A percentile compares a stretch with the other conserved stretches of the same genome.
Evolutionary conservation across 1,140 invertebrate genomes (phyloP).

Genomic region (Episyrphus balteatus): DNA sequence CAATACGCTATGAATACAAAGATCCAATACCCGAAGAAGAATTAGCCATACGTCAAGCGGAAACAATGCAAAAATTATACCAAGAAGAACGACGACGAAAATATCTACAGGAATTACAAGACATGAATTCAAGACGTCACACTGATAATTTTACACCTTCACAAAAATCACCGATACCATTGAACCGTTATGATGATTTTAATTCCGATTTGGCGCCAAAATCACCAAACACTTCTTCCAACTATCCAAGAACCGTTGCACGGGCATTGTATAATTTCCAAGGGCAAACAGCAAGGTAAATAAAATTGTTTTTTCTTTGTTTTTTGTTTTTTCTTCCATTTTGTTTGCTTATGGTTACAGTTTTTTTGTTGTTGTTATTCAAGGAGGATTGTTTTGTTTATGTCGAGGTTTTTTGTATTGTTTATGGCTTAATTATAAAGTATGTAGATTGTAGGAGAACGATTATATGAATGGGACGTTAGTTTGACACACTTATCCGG

Average conservation of each 20-base stretch:
- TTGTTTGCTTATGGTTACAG: background rate
- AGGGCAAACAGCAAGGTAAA: slow-evolving; percentile 61
- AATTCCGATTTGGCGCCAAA: slow-evolving; percentile 44
- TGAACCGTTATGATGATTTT: slow-evolving; percentile 87
- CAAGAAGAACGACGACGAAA: slow-evolving; percentile 78
- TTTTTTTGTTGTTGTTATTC: too few species aligned
- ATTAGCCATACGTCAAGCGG: slow-evolving; percentile 69
- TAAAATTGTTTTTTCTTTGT: background rate
- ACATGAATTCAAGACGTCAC: slow-evolving; percentile 81
- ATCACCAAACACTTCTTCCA: slow-evolving; percentile 38
- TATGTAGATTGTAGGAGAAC: too few species aligned
- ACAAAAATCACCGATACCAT: slow-evolving; percentile 84
- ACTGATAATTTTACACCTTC: slow-evolving; percentile 85
- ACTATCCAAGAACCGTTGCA: slow-evolving; percentile 57
- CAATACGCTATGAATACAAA: slow-evolving; percentile 73
- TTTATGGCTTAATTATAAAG: too few species aligned
- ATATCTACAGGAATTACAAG: slow-evolving; percentile 75
- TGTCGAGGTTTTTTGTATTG: too few species aligned
- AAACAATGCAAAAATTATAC: slow-evolving; percentile 80
- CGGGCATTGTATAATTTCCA: slow-evolving; percentile 84
- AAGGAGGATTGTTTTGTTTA: too few species aligned
- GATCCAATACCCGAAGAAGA: slow-evolving; percentile 72
- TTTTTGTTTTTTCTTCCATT: background rate
- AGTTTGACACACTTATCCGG: too few species aligned
- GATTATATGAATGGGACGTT: too few species aligned